phyloP scores from a whole-genome alignment of 2,797 vertebrate species.

The Distichodus sexfasciatus region DNA sequence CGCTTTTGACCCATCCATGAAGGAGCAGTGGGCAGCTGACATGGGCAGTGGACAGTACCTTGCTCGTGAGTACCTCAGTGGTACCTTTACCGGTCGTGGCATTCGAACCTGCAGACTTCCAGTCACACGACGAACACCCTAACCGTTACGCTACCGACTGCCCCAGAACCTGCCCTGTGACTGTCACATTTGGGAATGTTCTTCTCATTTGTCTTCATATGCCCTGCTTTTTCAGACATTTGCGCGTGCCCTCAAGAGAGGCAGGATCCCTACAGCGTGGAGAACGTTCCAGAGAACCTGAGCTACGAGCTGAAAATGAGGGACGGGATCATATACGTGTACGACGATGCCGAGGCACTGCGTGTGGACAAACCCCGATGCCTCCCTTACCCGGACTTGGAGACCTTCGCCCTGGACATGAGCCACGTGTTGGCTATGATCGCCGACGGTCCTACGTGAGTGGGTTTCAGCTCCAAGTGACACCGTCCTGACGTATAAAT shows the following conservation, averaged over 20 bases:
- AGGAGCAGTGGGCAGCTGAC: too few species aligned
- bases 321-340: slow-evolving; percentile 87
- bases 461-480: slow-evolving; percentile 33
- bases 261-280: slow-evolving; percentile 84
- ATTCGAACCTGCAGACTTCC: too few species aligned
- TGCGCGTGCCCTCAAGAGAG: slow-evolving; percentile 77
- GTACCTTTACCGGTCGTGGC: too few species aligned
- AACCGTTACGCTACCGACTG: too few species aligned
- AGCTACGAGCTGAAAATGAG: slow-evolving; percentile 84
- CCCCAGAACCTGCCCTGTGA: too few species aligned
- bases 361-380: slow-evolving; percentile 75
- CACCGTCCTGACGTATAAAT: too few species aligned
- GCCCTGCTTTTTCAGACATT: slow-evolving; percentile 80
- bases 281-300: slow-evolving; percentile 84
- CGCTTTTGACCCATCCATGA: too few species aligned
- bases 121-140: too few species aligned
- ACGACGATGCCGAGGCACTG: slow-evolving; percentile 75
- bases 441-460: slow-evolving; percentile 92
- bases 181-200: too few species aligned
- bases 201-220: too few species aligned
- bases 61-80: too few species aligned
- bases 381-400: slow-evolving; percentile 91
- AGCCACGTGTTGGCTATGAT: slow-evolving; percentile 92
- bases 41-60: too few species aligned
- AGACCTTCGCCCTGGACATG: slow-evolving; percentile 92